Conservation (phyloP, 1,140 invertebrate genomes). For the Halesus radiatus region DNA sequence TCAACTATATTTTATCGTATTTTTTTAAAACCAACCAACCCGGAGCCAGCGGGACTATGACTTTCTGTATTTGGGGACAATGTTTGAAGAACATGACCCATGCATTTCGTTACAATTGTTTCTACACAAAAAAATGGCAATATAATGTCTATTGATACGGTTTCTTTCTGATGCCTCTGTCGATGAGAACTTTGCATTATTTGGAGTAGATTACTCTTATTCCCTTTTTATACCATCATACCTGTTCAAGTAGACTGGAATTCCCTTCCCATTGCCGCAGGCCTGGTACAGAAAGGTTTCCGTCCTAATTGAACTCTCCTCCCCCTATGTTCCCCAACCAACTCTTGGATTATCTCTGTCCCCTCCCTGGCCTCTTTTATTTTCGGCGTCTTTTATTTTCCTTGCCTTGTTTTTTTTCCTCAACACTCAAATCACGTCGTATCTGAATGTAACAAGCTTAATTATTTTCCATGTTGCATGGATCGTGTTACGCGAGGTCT, state of each 20-base stretch:
- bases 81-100: too few relatives aligned
- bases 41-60: too few relatives aligned
- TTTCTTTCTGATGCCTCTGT: not conserved
- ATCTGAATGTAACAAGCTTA: not conserved
- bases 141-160: too few relatives aligned
- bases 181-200: not conserved
- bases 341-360: conserved; percentile 9
- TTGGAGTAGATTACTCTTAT: not conserved
- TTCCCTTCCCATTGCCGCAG: not conserved
- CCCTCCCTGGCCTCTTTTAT: not conserved
- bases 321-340: not conserved
- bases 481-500: conserved; percentile 6
- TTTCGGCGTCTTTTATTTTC: not conserved
- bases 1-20: too few relatives aligned
- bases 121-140: too few relatives aligned
- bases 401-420: not conserved
- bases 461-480: not conserved
- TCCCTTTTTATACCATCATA: not conserved
- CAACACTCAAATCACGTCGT: conserved; percentile 13
- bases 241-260: too few relatives aligned
- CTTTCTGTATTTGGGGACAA: too few relatives aligned
- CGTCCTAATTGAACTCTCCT: conserved; percentile 18
- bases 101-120: too few relatives aligned
- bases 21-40: too few relatives aligned
- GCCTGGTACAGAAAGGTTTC: conserved; percentile 20